Evolutionary conservation across 1,140 invertebrate species (phyloP).

Genomic region (Pachyrhynchus sulphureomaculatus): DNA sequence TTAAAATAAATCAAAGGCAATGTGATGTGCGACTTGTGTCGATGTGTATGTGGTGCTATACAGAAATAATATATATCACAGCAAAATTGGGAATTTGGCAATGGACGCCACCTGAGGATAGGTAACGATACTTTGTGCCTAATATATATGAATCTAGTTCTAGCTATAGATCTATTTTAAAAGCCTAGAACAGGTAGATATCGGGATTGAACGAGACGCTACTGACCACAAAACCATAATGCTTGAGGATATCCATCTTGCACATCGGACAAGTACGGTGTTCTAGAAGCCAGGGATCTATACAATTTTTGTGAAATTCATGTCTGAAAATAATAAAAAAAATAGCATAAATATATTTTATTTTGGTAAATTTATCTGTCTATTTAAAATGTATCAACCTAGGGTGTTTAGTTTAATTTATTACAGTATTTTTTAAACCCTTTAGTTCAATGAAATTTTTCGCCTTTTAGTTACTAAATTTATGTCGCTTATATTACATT

Average conservation of each 20-base stretch:
- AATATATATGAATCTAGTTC: conserved; percentile 8
- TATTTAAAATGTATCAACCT: too few species aligned
- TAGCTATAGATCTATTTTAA: conserved; percentile 3
- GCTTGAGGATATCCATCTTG: conserved; percentile 91
- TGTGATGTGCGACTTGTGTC: conserved; percentile 15
- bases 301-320: conserved; percentile 90
- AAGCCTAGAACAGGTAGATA: conserved; percentile 29
- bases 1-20: conserved; percentile 17
- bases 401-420: too few species aligned
- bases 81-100: conserved; percentile 25
- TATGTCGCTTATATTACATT: too few species aligned
- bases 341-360: not conserved
- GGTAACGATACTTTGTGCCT: conserved; percentile 1
- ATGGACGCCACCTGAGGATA: not conserved
- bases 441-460: too few species aligned
- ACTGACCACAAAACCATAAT: conserved; percentile 84
- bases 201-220: conserved; percentile 33
- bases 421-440: too few species aligned
- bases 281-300: conserved; percentile 92
- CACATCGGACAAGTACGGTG: conserved; percentile 94
- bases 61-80: conserved; percentile 26
- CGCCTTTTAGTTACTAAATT: too few species aligned
- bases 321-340: conserved; percentile 65
- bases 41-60: conserved; percentile 26
- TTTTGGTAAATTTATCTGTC: too few species aligned